Evolutionary conservation across 2,888 invertebrate species (phyloP), one percentile per base, ranked within the genome.

Genomic region (Ornithoptera priamus): DNA sequence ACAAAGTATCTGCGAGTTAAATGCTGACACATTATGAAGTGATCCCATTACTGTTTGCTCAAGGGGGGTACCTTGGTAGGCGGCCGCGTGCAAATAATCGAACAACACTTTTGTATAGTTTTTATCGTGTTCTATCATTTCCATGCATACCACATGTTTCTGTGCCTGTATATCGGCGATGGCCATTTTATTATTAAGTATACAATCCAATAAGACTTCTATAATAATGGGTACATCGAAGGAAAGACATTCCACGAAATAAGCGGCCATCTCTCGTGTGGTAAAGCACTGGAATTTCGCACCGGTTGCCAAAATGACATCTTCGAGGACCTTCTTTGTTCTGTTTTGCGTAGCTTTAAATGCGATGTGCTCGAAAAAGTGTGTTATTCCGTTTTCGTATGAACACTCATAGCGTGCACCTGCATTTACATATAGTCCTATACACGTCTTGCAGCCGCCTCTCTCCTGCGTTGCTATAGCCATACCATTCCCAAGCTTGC

Each of bases 251-350:
- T 99, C 97, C 20, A 98, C 99, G 84, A 98, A 99, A 89, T 97
- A 99, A 0, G 97, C 97, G 17, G 98, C 97, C 88, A 99, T 97
- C 88, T 99, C 99, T 69, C 99, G 94, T 60, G 97, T 97, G 3
- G 99, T 99, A 87, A 97, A 98, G 8, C 99, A 99, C 88, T 98
- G 98, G 77, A 99, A 93, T 81, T 98, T 98, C 4, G 99, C 99
- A 18, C 99, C 99, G 92, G 98, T 95, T 81, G 97, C 96, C 83
- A 98, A 97, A 75, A 99, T 98, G 90, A 98, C 97, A 60, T 97
- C 90, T 86, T 99, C 97, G 62, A 99, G 90, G 74, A 96, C 95
- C 24, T 95, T 95, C 89, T 97, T 98, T 1, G 96, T 95, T 69
- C 98, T 93, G 79, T 96, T 96, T 15, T 94, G 93, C 10, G 99